Base-by-base conservation (phyloP, 2,888 invertebrate genomes). In the Xiphydria camelus region DNA sequence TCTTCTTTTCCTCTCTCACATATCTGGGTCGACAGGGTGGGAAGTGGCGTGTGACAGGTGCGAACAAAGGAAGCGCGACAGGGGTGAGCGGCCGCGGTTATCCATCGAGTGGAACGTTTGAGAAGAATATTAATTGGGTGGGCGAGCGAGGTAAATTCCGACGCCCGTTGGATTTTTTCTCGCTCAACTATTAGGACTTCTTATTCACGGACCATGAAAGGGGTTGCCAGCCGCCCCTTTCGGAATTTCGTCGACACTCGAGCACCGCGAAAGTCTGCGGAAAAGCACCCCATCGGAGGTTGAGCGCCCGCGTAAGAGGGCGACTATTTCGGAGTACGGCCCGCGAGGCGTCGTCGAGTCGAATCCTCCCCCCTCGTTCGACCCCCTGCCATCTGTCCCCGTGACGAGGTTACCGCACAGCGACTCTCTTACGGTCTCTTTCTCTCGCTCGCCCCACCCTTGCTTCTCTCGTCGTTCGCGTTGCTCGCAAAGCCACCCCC, bases 81-180 rank as follows among this genome's bases (percentile, higher is more conserved):
- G n/a, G n/a, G n/a, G n/a, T n/a, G n/a, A n/a, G n/a, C n/a, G n/a
- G n/a, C n/a, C n/a, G n/a, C n/a, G n/a, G n/a, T n/a, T n/a, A n/a
- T n/a, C n/a, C n/a, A n/a, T n/a, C n/a, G n/a, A 14, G 6, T 6
- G 26, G 14, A 26, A 26, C 26, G 26, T 26, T 26, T 26, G 14
- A 26, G 33, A 14, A 14, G 33, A 33, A 33, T 33, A 33, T 33
- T 33, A 33, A 33, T 33, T 33, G 33, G 33, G 33, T 33, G 15
- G n/a, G n/a, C 17, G 10, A n/a, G 33, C 7, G 9, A 14, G 1
- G 9, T n/a, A n/a, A n/a, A n/a, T 18, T 7, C 33, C 33, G 17
- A 17, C 33, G 17, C 18, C 9, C 15, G 33, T 33, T 33, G 18
- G 17, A 18, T 17, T 33, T 23, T 23, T n/a, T n/a, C 23, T 9